A percentile compares a stretch with the other conserved stretches of the same genome.
Conservation (phyloP, 2,797 vertebrate genomes). For the Tympanoctomys barrerae region DNA sequence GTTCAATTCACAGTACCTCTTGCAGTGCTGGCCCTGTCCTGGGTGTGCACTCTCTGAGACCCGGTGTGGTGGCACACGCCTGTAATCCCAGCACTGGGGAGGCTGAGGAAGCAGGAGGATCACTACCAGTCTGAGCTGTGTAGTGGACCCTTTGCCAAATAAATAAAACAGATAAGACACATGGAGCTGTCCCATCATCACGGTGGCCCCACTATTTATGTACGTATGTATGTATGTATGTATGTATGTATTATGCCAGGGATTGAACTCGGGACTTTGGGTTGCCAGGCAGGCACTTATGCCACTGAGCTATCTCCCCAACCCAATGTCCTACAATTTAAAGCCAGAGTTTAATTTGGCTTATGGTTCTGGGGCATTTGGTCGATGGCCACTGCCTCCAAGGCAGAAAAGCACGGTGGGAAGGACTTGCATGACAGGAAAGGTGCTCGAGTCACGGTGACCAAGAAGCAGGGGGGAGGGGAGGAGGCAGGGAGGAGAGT, state of each 20-base stretch:
- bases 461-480: background rate
- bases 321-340: background rate
- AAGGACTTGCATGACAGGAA: background rate
- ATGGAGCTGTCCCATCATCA: background rate
- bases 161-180: background rate
- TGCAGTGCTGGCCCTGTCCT: too few relatives aligned
- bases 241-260: too few relatives aligned
- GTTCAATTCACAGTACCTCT: too few relatives aligned
- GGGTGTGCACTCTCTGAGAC: too few relatives aligned
- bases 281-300: too few relatives aligned
- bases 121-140: too few relatives aligned
- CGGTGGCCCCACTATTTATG: background rate
- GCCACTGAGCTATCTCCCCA: too few relatives aligned
- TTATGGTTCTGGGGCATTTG: background rate
- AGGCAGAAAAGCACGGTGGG: background rate
- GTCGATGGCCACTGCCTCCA: background rate
- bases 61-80: too few relatives aligned
- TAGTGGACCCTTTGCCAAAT: background rate
- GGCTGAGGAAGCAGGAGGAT: too few relatives aligned
- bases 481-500: background rate
- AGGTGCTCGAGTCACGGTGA: background rate
- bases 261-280: too few relatives aligned
- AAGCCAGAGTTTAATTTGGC: background rate
- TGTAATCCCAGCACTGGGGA: too few relatives aligned
- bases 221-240: too few relatives aligned